Conservation (phyloP, 2,888 invertebrate species). For the Megastigmus dorsalis region DNA sequence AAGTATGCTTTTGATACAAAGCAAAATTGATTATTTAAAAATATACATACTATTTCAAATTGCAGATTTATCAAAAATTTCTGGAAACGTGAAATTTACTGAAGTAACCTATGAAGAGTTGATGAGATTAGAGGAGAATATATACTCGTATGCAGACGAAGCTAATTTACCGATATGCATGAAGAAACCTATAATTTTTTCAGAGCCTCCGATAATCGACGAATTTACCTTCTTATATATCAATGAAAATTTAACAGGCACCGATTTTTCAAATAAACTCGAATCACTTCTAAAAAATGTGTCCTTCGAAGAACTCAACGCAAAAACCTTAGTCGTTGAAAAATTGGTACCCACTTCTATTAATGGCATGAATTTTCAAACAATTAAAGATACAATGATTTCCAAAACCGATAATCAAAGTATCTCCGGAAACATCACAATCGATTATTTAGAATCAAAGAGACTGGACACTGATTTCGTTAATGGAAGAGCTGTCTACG, state of each 20-base stretch:
- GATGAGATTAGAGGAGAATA: conserved; percentile 52
- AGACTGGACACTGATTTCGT: conserved; percentile 53
- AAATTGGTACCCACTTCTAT: conserved; percentile 55
- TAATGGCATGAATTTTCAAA: conserved; percentile 56
- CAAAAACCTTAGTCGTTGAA: conserved; percentile 73
- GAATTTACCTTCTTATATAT: conserved; percentile 57
- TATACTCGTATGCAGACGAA: conserved; percentile 42
- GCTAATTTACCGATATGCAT: conserved; percentile 52
- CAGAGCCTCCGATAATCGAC: conserved; percentile 58
- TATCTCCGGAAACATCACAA: conserved; percentile 54
- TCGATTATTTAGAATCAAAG: conserved; percentile 57
- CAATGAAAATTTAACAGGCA: conserved; percentile 55
- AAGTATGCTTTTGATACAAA: no score
- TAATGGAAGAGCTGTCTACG: conserved; percentile 56
- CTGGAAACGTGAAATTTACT: conserved; percentile 59
- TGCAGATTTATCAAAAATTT: conserved; percentile 63
- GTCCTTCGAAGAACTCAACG: conserved; percentile 73
- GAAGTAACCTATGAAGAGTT: conserved; percentile 56
- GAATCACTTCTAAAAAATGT: conserved; percentile 72
- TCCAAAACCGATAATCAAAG: conserved; percentile 53
- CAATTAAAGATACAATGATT: conserved; percentile 53
- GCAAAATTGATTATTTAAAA: no score
- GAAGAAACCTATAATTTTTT: conserved; percentile 58
- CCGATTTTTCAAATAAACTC: conserved; percentile 61
- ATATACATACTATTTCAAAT: no score